phyloP scores from a whole-genome alignment of 2,888 invertebrate genomes.

The Dynastes grantii region DNA sequence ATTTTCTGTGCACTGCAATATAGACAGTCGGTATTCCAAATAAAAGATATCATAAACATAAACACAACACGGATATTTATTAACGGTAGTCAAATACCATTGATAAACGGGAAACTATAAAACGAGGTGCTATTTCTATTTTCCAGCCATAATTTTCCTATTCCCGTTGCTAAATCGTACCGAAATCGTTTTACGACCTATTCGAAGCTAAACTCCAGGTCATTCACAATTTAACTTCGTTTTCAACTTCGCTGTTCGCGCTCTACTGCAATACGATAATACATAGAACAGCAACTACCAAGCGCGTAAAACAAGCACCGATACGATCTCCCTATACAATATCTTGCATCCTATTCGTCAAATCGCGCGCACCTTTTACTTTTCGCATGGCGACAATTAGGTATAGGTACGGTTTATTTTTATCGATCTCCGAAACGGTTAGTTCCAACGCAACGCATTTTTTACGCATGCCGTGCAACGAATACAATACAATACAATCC shows the following conservation, averaged over 20 bases:
- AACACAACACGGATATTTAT: neutral
- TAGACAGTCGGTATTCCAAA: too few relatives aligned
- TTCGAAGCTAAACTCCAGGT: too few relatives aligned
- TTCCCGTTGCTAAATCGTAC: neutral
- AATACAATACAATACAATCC: neutral
- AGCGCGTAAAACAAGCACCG: too few relatives aligned
- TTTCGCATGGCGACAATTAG: conserved; percentile 5
- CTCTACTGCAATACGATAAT: too few relatives aligned
- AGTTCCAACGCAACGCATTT: conserved; percentile 5
- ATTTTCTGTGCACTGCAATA: too few relatives aligned
- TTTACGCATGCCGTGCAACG: conserved; percentile 20
- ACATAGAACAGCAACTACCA: too few relatives aligned
- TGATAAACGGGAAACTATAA: conserved; percentile 8
- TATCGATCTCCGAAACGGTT: conserved; percentile 22
- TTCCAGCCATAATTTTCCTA: neutral
- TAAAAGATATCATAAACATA: neutral
- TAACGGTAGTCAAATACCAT: neutral
- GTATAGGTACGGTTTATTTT: conserved; percentile 1
- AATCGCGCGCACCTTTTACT: neutral
- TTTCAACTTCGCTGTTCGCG: too few relatives aligned
- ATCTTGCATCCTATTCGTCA: too few relatives aligned
- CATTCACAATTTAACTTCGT: too few relatives aligned
- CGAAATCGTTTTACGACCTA: too few relatives aligned
- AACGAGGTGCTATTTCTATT: neutral
- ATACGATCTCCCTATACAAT: too few relatives aligned